These are phyloP conservation scores for Calliphora vomitoria DNA, from an alignment of 2,888 invertebrate genomes.

Conservation along the genomic window DNA sequence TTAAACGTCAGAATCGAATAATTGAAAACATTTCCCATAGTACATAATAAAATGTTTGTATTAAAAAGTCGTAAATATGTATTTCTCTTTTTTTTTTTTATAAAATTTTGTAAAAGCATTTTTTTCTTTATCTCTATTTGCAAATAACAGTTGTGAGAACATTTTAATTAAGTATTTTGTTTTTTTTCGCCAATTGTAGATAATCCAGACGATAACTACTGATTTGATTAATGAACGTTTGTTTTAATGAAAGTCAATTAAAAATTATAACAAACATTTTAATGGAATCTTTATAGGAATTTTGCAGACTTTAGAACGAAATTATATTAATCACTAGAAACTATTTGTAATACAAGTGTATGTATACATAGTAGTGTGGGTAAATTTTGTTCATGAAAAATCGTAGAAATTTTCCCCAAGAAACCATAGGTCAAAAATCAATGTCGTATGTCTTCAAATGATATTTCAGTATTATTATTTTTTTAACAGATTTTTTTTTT, in stretches of 20 bases:
- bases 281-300: background rate
- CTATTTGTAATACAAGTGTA: background rate
- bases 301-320: constrained; percentile 2
- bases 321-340: background rate
- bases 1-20: background rate
- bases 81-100: background rate
- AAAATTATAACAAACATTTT: background rate
- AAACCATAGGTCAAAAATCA: too few relatives aligned
- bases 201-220: background rate
- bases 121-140: constrained; percentile 7
- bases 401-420: too few relatives aligned
- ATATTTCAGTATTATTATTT: too few relatives aligned
- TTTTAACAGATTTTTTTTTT: too few relatives aligned
- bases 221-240: background rate
- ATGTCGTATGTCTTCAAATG: too few relatives aligned
- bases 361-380: background rate
- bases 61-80: background rate
- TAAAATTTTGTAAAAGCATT: background rate
- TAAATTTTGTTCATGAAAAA: too few relatives aligned
- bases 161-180: constrained; percentile 20
- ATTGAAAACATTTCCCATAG: background rate
- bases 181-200: constrained; percentile 2
- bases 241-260: background rate
- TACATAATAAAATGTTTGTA: background rate
- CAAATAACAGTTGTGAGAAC: constrained; percentile 1